Conservation (phyloP, 53 echinoderm and acorn worm species). For the Patiria pectinifera region DNA sequence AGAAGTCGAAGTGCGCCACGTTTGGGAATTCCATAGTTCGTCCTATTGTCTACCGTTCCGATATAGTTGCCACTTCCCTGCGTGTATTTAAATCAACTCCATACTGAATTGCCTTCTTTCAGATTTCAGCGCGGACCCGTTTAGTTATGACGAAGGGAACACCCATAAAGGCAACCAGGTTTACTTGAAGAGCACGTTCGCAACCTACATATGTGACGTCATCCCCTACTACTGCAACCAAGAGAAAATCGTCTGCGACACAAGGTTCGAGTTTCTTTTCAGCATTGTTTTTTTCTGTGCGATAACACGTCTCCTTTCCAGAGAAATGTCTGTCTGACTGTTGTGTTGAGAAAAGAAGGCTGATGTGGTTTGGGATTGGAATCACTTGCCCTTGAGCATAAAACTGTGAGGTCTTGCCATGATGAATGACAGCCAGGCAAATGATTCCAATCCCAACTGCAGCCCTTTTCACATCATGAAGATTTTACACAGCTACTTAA, state of each 20-base stretch:
- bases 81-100: background rate
- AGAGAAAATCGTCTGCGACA: constrained; percentile 85
- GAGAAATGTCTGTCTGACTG: too few species aligned
- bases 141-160: constrained; percentile 74
- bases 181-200: constrained; percentile 61
- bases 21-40: too few species aligned
- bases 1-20: too few species aligned
- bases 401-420: too few species aligned
- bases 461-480: too few species aligned
- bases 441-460: too few species aligned
- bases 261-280: constrained; percentile 63
- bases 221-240: constrained; percentile 80
- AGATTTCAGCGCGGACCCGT: constrained; percentile 77
- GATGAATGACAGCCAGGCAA: too few species aligned
- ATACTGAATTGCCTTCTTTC: background rate
- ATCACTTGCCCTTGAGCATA: too few species aligned
- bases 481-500: too few species aligned
- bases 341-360: too few species aligned
- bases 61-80: background rate
- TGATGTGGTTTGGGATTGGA: too few species aligned
- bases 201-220: constrained; percentile 83
- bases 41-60: background rate
- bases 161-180: constrained; percentile 83
- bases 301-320: too few species aligned
- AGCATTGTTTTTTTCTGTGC: background rate